A percentile compares a stretch with the other conserved stretches of the same genome.
Evolutionary conservation across 2,113 vertebrate species (phyloP).

Genomic region (Anarrhichthys ocellatus): DNA sequence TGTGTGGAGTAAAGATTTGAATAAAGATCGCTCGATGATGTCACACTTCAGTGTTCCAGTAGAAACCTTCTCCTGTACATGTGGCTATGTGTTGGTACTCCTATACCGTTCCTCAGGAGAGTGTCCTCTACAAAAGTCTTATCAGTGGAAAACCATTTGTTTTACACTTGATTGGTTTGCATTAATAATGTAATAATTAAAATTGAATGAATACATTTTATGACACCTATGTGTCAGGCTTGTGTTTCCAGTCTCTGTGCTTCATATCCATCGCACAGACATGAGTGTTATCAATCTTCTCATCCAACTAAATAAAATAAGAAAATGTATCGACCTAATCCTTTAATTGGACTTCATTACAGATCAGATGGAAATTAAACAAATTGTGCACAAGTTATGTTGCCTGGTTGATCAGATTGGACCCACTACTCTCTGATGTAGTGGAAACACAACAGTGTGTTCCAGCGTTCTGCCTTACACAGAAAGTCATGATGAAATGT

Average conservation of each 20-base stretch:
- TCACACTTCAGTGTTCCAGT: background rate
- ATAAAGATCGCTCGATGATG: conserved; percentile 5
- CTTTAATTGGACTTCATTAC: background rate
- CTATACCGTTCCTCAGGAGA: background rate
- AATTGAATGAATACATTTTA: background rate
- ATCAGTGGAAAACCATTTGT: too few species aligned
- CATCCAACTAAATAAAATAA: background rate
- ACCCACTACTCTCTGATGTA: background rate
- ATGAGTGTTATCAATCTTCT: background rate
- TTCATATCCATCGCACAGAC: background rate
- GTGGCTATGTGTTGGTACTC: background rate
- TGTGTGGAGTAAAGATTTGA: conserved; percentile 21
- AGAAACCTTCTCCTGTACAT: background rate
- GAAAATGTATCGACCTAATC: background rate
- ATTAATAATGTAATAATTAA: background rate
- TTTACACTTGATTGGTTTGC: background rate
- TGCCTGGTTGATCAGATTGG: background rate
- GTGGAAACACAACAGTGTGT: background rate
- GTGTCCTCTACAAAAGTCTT: background rate
- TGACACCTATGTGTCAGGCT: too few species aligned
- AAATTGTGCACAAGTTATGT: background rate
- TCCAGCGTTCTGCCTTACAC: too few species aligned
- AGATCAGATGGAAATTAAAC: background rate
- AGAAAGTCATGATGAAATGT: too few species aligned
- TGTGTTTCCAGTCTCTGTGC: too few species aligned